Conservation (phyloP, 2,888 invertebrate species). For the Andrena minutula region DNA sequence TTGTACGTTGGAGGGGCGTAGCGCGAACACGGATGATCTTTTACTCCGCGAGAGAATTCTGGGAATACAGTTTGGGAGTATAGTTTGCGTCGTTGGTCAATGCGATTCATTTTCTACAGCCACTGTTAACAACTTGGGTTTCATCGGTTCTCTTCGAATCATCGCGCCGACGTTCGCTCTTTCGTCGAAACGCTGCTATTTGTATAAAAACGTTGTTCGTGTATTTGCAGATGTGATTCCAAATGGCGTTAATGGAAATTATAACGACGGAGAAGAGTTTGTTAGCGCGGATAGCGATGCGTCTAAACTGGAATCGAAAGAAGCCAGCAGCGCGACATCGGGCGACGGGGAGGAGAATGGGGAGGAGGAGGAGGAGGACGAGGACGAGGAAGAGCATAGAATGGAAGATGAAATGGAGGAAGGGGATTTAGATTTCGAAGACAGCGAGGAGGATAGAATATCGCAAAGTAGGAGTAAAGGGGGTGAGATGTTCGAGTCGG, state of each 20-base stretch:
- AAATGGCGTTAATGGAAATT: constrained; percentile 85
- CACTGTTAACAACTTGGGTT: background rate
- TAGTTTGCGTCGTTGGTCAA: background rate
- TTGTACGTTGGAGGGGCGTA: background rate
- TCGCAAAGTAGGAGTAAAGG: constrained; percentile 63
- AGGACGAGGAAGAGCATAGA: constrained; percentile 71
- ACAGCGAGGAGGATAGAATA: constrained; percentile 72
- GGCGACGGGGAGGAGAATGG: constrained; percentile 69
- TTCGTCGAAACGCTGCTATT: background rate
- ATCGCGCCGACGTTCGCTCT: background rate
- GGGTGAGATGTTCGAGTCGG: constrained; percentile 58
- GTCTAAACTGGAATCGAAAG: constrained; percentile 67
- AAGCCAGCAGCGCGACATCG: constrained; percentile 64
- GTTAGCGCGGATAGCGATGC: constrained; percentile 62
- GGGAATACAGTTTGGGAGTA: background rate
- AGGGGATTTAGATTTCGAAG: constrained; percentile 58
- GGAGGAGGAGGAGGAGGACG: constrained; percentile 71
- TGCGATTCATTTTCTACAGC: background rate
- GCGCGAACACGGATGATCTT: background rate
- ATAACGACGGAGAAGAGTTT: constrained; percentile 78
- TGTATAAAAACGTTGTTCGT: constrained; percentile 35
- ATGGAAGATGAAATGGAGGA: constrained; percentile 62
- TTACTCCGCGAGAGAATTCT: background rate
- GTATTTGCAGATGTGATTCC: constrained; percentile 82
- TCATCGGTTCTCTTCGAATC: background rate